phyloP scores from a whole-genome alignment of 2,888 invertebrate species.

The Mellilla xanthometata region DNA sequence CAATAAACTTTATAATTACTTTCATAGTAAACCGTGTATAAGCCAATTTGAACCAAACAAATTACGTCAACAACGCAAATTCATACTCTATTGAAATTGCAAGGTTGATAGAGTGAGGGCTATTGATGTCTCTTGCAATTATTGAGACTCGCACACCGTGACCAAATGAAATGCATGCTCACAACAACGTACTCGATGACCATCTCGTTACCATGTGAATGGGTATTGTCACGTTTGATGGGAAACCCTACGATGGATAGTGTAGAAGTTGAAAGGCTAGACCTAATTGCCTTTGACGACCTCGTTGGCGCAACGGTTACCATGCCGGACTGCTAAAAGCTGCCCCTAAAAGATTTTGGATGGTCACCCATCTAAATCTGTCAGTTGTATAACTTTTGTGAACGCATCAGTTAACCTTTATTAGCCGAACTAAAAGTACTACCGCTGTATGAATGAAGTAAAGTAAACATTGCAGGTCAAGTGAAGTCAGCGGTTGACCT shows the following conservation, averaged over 20 bases:
- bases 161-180: slow-evolving; percentile 30
- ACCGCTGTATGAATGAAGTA: too few species aligned
- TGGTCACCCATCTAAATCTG: too few species aligned
- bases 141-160: slow-evolving; percentile 27
- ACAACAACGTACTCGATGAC: slow-evolving; percentile 25
- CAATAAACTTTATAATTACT: too few species aligned
- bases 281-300: too few species aligned
- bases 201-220: slow-evolving; percentile 37
- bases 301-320: too few species aligned
- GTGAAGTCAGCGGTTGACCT: slow-evolving; percentile 51
- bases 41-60: too few species aligned
- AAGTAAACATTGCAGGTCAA: background rate
- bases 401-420: too few species aligned
- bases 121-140: slow-evolving; percentile 29
- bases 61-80: slow-evolving; percentile 20
- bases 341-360: too few species aligned
- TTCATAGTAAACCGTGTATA: too few species aligned
- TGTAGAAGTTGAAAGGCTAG: slow-evolving; percentile 15
- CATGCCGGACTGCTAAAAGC: too few species aligned
- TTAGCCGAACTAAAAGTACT: too few species aligned
- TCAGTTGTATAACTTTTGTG: too few species aligned
- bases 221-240: slow-evolving; percentile 34
- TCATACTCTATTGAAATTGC: slow-evolving; percentile 6
- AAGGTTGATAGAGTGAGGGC: background rate
- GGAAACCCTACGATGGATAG: slow-evolving; percentile 27